These are phyloP conservation scores for Chironomus striatipennis DNA, from an alignment of 1,140 invertebrate genomes.

Conservation along the genomic window DNA sequence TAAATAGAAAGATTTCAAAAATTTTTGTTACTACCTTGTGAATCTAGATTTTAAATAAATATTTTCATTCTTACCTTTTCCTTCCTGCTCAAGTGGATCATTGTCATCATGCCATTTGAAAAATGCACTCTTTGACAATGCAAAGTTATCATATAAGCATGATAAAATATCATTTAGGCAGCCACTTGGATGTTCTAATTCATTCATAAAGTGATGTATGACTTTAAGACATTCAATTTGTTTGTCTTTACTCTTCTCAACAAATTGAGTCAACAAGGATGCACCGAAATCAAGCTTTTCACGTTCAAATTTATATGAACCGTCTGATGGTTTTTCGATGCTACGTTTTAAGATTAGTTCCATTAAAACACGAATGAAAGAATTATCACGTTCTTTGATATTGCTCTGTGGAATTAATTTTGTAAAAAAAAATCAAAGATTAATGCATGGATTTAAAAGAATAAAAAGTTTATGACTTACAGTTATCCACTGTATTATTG, in stretches of 20 bases:
- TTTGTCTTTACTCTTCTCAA: not conserved
- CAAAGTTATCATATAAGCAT: constrained; percentile 17
- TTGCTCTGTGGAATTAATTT: not conserved
- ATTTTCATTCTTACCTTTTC: not conserved
- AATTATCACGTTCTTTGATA: not conserved
- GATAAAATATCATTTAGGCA: not conserved
- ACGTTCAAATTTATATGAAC: not conserved
- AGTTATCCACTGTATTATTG: not conserved
- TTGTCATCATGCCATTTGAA: constrained; percentile 7
- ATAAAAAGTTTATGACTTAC: not conserved
- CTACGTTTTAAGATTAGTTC: not conserved
- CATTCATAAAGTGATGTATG: not conserved
- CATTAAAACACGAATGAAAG: not conserved
- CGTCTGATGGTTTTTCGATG: not conserved
- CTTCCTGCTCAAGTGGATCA: not conserved
- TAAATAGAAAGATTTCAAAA: constrained; percentile 16
- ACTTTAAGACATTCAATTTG: not conserved
- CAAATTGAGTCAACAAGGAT: not conserved
- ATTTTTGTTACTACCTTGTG: not conserved
- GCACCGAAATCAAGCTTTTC: not conserved
- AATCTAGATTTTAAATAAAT: not conserved
- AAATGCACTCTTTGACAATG: not conserved
- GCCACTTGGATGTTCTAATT: not conserved
- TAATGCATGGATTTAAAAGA: not conserved
- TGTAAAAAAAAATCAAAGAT: not conserved